A percentile compares a stretch with the other conserved stretches of the same genome.
phyloP scores from a whole-genome alignment of 2,113 vertebrate species.

The Nymphicus hollandicus region DNA sequence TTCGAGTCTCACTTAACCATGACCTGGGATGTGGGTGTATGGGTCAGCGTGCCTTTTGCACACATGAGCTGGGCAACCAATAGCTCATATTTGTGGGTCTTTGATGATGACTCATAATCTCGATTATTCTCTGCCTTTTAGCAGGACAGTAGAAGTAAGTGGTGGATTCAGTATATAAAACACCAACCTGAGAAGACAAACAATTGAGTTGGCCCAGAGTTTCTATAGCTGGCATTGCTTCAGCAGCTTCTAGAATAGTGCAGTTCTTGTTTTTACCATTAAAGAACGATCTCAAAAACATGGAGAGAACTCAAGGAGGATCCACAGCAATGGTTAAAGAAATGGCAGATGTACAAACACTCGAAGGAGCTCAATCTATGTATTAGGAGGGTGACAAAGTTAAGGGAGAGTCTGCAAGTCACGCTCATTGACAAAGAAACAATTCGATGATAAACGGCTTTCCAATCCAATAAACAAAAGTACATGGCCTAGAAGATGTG shows the following conservation, averaged over 20 bases:
- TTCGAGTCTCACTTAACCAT: background rate
- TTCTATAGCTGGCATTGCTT: background rate
- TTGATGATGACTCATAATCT: background rate
- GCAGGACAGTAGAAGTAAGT: background rate
- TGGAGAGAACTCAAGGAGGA: background rate
- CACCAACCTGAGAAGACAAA: background rate
- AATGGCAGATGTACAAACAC: background rate
- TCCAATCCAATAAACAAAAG: background rate
- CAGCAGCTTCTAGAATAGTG: background rate
- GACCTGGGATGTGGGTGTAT: background rate
- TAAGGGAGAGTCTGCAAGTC: background rate
- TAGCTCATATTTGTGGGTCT: background rate
- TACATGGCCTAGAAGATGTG: background rate
- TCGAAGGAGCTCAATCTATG: background rate
- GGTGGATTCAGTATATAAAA: background rate
- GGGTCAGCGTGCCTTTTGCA: fast-evolving
- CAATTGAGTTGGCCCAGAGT: background rate
- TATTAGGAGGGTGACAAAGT: background rate
- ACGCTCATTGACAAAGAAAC: background rate
- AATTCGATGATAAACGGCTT: background rate
- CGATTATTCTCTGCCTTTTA: background rate
- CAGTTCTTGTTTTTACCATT: background rate
- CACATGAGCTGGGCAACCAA: background rate
- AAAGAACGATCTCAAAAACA: background rate
- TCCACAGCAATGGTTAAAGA: background rate